A percentile compares a stretch with the other conserved stretches of the same genome.
phyloP scores from a whole-genome alignment of 2,888 invertebrate species.

The Hypselothyrea guttata region DNA sequence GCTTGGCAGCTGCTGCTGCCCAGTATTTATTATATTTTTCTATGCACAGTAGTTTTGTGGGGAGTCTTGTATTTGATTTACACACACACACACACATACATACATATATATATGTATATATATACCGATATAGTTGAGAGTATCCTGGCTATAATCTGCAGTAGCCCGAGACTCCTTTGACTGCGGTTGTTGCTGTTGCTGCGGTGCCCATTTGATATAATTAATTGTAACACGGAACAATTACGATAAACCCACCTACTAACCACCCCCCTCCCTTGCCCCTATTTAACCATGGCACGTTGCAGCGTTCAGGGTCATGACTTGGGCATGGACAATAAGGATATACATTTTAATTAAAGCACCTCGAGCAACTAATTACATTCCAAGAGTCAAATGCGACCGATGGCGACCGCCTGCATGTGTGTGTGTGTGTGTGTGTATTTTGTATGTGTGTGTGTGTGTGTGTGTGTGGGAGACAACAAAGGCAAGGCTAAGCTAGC shows the following conservation, averaged over 20 bases:
- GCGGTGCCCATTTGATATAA: slow-evolving; percentile 66
- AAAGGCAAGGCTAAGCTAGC: slow-evolving; percentile 29
- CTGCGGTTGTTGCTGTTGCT: slow-evolving; percentile 10
- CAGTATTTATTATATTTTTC: slow-evolving; percentile 40
- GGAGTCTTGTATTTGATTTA: slow-evolving; percentile 37
- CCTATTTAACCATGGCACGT: neutral
- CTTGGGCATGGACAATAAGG: slow-evolving; percentile 62
- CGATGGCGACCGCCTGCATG: slow-evolving; percentile 5
- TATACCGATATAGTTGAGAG: no score
- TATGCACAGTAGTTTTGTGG: slow-evolving; percentile 28
- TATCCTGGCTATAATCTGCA: slow-evolving; percentile 1
- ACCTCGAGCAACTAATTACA: slow-evolving; percentile 75
- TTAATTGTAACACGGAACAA: slow-evolving; percentile 75
- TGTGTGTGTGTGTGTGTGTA: neutral
- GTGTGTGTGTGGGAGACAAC: slow-evolving; percentile 7
- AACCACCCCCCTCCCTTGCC: neutral
- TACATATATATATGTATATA: no score
- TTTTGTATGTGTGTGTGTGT: neutral
- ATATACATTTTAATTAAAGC: slow-evolving; percentile 76
- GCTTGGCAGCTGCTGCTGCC: slow-evolving; percentile 22
- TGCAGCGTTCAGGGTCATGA: neutral
- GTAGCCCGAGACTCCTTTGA: slow-evolving; percentile 3
- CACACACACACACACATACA: slow-evolving; percentile 3
- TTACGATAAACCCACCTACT: slow-evolving; percentile 45
- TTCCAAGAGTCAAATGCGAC: slow-evolving; percentile 50